These are phyloP conservation scores for Babyrousa celebensis DNA, from an alignment of 2,797 vertebrate species.

Conservation along the genomic window DNA sequence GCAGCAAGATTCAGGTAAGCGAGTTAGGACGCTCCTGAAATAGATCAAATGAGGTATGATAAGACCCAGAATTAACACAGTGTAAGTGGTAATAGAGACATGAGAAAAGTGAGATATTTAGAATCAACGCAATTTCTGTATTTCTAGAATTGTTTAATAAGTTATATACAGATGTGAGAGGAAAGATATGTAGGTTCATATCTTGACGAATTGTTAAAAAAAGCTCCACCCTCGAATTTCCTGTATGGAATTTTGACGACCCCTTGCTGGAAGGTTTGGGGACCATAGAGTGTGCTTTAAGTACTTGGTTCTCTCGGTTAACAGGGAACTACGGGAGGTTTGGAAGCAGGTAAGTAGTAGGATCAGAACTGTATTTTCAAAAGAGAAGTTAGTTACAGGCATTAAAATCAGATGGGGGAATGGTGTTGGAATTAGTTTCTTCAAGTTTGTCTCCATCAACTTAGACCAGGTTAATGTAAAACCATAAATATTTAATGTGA, in stretches of 20 bases:
- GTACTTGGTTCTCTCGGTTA: neutral
- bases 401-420: neutral
- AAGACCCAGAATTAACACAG: neutral
- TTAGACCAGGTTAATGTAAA: conserved; percentile 10
- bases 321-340: neutral
- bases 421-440: accelerated
- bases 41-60: neutral
- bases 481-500: neutral
- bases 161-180: neutral
- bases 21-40: neutral
- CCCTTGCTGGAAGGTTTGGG: neutral
- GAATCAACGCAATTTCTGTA: neutral
- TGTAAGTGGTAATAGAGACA: neutral
- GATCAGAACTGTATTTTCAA: conserved; percentile 19
- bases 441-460: neutral
- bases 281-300: neutral
- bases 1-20: neutral
- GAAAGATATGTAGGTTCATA: neutral
- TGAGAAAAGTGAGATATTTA: neutral
- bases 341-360: neutral
- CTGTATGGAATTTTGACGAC: neutral
- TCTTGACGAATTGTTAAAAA: neutral
- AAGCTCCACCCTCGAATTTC: neutral
- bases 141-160: neutral
- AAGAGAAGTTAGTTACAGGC: neutral